Percentiles rank a stretch among this genome's conserved stretches.
Evolutionary conservation across 2,888 invertebrate species (phyloP).

Genomic region (Napeogenes sylphis): DNA sequence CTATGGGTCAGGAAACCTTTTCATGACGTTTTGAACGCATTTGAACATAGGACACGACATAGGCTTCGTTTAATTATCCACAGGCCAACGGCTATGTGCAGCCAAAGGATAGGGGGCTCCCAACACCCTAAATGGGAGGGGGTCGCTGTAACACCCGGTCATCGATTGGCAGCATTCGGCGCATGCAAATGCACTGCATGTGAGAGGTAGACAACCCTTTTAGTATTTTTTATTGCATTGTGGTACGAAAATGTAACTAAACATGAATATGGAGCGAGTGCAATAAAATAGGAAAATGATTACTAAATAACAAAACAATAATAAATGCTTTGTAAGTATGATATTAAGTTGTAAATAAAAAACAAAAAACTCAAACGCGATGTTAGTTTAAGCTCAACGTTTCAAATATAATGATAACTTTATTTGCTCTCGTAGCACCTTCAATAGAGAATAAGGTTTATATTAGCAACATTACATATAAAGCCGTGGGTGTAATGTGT

Average conservation of each 20-base stretch:
- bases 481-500: conserved; percentile 6
- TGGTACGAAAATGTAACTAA: neutral
- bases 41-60: conserved; percentile 18
- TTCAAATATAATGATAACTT: too few species aligned
- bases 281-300: neutral
- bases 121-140: conserved; percentile 5
- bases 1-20: neutral
- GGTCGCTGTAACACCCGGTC: conserved; percentile 19
- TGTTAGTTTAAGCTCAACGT: too few species aligned
- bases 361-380: too few species aligned
- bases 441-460: conserved; percentile 9
- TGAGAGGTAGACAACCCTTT: conserved; percentile 22
- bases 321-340: too few species aligned
- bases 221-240: conserved; percentile 23
- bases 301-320: too few species aligned
- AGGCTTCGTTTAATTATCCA: conserved; percentile 30
- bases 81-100: conserved; percentile 25
- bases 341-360: too few species aligned
- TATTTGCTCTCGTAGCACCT: too few species aligned
- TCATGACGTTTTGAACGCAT: neutral
- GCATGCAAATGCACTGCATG: conserved; percentile 61
- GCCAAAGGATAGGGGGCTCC: conserved; percentile 21
- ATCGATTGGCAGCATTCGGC: conserved; percentile 41
- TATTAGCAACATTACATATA: conserved; percentile 5
- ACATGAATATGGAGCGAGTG: neutral